Evolutionary conservation across 1,140 invertebrate genomes (phyloP), one percentile per base, ranked within the genome.

Genomic region (Eriocheir sinensis): DNA sequence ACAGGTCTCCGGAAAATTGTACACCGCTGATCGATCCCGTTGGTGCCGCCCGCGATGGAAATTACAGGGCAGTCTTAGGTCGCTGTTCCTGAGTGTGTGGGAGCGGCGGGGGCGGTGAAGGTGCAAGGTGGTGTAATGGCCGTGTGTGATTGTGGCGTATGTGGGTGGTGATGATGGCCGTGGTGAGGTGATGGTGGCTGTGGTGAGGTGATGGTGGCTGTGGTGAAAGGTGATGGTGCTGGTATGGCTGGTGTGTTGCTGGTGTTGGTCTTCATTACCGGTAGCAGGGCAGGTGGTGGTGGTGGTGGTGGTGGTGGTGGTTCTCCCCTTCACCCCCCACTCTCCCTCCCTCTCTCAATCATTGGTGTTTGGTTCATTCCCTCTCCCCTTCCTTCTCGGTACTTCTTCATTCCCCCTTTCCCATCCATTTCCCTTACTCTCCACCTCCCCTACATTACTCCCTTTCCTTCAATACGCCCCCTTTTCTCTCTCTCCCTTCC

Each of bases 1-100:
- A 12, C 41, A 30, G 32, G 88, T 89, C 41, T 21, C 12, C 34
- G 32, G 88, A 53, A 89, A 89, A 89, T 89, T 89, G 88, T 89
- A 53, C 41, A 89, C 41, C 34, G 41, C 3, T 53, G 40, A 89
- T 89, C 88, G 88, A 89, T 89, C 53, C 41, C 38, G 88, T 0
- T 53, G 53, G 53, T 72, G 53, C 9, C 21, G 53, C 9, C n/a
- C 2, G 21, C 27, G 60, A 72, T 72, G 60, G 60, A n/a, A 72
- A 72, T 72, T 72, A 72, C 21, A 72, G 60, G 21, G 12, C 60
- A 72, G 60, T n/a, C 44, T 48, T 48, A 72, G 60, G 60, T 72
- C 0, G 60, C 60, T 72, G 60, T n/a, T 72, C 1, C 60, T n/a
- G 60, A 6, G 8, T n/a, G 60, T 72, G 60, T 53, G 48, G 12